A percentile compares a stretch with the other conserved stretches of the same genome.
phyloP scores from a whole-genome alignment of 2,113 vertebrate genomes.

The Acinonyx jubatus region DNA sequence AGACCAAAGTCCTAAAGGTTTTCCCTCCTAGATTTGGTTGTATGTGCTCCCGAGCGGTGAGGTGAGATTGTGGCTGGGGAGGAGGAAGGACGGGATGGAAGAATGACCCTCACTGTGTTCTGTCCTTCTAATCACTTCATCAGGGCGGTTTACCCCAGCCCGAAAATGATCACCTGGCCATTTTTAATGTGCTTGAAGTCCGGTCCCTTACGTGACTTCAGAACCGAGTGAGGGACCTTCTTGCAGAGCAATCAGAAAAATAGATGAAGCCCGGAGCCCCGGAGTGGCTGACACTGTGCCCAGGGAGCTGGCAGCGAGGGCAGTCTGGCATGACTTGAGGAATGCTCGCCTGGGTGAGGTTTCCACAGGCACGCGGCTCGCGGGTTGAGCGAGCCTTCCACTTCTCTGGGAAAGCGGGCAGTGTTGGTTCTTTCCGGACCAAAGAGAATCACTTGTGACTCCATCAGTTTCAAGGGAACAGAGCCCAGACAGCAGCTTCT shows the following conservation, averaged over 20 bases:
- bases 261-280: background rate
- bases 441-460: conserved; percentile 67
- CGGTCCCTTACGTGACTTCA: background rate
- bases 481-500: conserved; percentile 8
- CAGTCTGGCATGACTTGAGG: background rate
- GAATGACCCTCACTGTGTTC: background rate
- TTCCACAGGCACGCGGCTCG: background rate
- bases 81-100: background rate
- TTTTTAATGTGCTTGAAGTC: background rate
- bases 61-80: background rate
- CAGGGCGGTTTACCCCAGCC: background rate
- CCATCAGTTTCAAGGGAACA: background rate
- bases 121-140: background rate
- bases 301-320: background rate
- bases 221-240: background rate
- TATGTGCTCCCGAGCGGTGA: background rate
- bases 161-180: background rate
- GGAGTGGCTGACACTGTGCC: background rate
- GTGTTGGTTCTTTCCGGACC: conserved; percentile 38
- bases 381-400: background rate
- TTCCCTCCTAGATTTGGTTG: background rate
- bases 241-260: conserved; percentile 26
- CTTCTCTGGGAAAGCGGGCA: background rate
- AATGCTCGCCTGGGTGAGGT: background rate
- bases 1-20: background rate